phyloP scores from a whole-genome alignment of 1,140 invertebrate species.

The Brachionus koreanus region DNA sequence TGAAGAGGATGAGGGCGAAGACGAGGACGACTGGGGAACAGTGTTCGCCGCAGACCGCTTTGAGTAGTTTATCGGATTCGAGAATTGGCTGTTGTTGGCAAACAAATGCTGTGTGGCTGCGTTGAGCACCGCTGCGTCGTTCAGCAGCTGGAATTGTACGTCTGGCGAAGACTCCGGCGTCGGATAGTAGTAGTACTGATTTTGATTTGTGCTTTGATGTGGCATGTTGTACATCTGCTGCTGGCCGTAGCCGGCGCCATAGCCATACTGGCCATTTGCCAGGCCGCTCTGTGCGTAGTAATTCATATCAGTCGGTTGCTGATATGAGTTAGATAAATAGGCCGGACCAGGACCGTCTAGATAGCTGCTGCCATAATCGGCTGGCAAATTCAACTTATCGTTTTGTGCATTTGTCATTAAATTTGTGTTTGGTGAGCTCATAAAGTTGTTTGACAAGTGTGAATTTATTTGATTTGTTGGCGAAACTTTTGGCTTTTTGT shows the following conservation, averaged over 20 bases:
- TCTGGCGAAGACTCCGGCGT: slow-evolving; percentile 34
- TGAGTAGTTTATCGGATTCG: neutral
- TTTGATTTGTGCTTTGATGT: neutral
- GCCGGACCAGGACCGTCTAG: neutral
- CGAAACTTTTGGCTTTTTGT: neutral
- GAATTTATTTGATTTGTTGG: neutral
- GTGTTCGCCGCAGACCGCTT: neutral
- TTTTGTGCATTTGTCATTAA: neutral
- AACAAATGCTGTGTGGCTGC: slow-evolving; percentile 34
- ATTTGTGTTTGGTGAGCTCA: neutral
- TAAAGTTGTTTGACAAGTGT: neutral
- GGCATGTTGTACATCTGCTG: neutral
- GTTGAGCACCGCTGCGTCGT: slow-evolving; percentile 28
- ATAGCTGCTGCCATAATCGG: neutral
- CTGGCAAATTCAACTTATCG: neutral
- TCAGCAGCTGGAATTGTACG: slow-evolving; percentile 35
- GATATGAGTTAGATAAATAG: neutral
- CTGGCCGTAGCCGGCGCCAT: neutral
- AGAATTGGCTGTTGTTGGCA: slow-evolving; percentile 6
- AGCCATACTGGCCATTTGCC: neutral
- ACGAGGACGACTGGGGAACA: neutral
- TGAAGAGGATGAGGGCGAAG: neutral
- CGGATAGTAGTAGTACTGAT: slow-evolving; percentile 39
- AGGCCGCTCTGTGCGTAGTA: neutral
- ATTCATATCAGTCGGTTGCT: neutral